These are phyloP conservation scores for Hycleus cichorii DNA, from an alignment of 1,140 invertebrate species.

Conservation along the genomic window DNA sequence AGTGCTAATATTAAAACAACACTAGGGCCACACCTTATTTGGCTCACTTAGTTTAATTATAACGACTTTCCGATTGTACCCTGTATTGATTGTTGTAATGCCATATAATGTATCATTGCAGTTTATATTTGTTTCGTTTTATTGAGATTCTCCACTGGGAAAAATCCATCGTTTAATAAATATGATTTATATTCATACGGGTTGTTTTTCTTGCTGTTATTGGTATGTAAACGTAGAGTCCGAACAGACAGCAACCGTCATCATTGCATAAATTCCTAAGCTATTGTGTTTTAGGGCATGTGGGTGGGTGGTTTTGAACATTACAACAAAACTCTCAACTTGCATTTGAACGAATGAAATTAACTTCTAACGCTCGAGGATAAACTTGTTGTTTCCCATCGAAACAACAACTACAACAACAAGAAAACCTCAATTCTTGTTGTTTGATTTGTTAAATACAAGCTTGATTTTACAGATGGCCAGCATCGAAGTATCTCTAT, in stretches of 20 bases:
- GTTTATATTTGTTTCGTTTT: no score
- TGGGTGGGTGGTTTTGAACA: constrained; percentile 11
- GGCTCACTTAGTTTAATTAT: no score
- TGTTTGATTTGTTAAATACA: not conserved
- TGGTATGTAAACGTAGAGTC: not conserved
- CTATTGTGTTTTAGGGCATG: constrained; percentile 16
- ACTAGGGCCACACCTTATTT: no score
- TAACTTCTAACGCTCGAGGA: not conserved
- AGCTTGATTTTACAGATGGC: constrained; percentile 59
- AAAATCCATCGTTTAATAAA: constrained; percentile 1
- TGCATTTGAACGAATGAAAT: not conserved
- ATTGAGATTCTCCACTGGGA: no score
- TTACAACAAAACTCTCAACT: not conserved
- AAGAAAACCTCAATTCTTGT: not conserved
- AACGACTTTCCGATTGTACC: no score
- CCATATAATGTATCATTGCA: no score
- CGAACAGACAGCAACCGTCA: not conserved
- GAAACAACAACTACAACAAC: not conserved
- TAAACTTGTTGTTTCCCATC: not conserved
- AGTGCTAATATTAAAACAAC: no score
- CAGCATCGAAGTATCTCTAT: constrained; percentile 74
- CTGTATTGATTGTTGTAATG: no score
- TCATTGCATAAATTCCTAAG: constrained; percentile 5
- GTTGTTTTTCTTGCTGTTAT: no score
- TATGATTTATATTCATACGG: constrained; percentile 5